Conservation (phyloP, 2,113 vertebrate genomes). For the Takifugu bimaculatus region DNA sequence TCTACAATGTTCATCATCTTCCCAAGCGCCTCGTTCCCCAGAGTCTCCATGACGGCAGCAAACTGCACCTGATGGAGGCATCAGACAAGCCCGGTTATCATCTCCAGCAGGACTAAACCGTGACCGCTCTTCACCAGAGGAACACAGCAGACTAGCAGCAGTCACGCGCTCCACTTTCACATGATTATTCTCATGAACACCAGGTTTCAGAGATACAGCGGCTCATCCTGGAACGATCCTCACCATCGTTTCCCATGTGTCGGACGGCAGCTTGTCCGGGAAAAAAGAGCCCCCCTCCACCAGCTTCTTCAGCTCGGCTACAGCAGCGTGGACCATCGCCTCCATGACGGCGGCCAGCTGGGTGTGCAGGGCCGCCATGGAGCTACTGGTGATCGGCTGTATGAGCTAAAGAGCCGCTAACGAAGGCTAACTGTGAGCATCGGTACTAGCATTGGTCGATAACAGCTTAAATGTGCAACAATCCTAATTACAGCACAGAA, state of each 20-base stretch:
- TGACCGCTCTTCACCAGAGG: too few species aligned
- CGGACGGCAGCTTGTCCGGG: not conserved
- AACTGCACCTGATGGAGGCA: conserved; percentile 59
- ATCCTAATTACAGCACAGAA: too few species aligned
- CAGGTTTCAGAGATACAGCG: too few species aligned
- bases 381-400: not conserved
- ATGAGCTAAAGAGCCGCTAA: conserved; percentile 19
- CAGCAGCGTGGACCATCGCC: conserved; percentile 66
- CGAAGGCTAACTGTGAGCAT: not conserved
- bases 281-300: conserved; percentile 22
- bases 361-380: conserved; percentile 38
- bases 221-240: not conserved
- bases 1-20: conserved; percentile 72
- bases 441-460: too few species aligned
- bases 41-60: conserved; percentile 68
- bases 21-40: conserved; percentile 73
- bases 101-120: too few species aligned
- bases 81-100: not conserved
- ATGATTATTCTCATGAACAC: too few species aligned
- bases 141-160: too few species aligned
- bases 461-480: too few species aligned
- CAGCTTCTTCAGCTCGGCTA: conserved; percentile 66
- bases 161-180: too few species aligned
- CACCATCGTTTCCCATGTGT: conserved; percentile 55
- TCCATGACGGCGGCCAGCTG: conserved; percentile 71